A percentile compares a stretch with the other conserved stretches of the same genome.
Evolutionary conservation across 2,888 invertebrate genomes (phyloP).

Genomic region (Drosophila prolongata): DNA sequence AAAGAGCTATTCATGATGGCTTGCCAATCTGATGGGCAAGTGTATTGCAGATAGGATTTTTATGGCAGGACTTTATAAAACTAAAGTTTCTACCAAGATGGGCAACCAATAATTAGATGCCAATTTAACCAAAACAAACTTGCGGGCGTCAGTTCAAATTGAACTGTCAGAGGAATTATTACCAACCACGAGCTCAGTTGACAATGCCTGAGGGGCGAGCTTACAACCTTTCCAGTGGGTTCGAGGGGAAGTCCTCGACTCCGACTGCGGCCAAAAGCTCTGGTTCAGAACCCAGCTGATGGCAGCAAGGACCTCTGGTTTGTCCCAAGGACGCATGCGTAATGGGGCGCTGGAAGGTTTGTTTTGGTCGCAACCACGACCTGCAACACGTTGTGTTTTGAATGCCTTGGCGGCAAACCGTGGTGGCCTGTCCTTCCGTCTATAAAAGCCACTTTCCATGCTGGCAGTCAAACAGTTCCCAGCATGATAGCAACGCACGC

Average conservation of each 20-base stretch:
- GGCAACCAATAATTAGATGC: conserved; percentile 37
- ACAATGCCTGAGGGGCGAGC: conserved; percentile 31
- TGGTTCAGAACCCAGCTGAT: conserved; percentile 50
- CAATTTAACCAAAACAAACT: conserved; percentile 23
- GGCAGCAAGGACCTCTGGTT: not conserved
- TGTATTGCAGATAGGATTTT: not conserved
- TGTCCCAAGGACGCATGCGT: conserved; percentile 47
- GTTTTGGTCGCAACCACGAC: conserved; percentile 62
- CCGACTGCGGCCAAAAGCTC: conserved; percentile 30
- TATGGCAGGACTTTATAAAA: not conserved
- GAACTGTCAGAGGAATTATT: conserved; percentile 38
- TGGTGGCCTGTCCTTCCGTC: conserved; percentile 39
- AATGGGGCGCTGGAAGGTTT: conserved; percentile 41
- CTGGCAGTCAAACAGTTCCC: conserved; percentile 49
- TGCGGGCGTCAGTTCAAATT: conserved; percentile 35
- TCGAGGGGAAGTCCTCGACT: conserved; percentile 29
- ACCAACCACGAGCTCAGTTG: conserved; percentile 31
- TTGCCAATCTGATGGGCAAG: not conserved
- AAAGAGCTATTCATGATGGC: too few relatives aligned
- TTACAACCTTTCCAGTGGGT: conserved; percentile 37
- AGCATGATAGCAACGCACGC: conserved; percentile 60
- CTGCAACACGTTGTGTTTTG: conserved; percentile 76
- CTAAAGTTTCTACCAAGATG: not conserved
- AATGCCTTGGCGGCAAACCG: conserved; percentile 55
- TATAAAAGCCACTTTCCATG: conserved; percentile 57